A percentile compares a stretch with the other conserved stretches of the same genome.
Conservation (phyloP, 2,113 vertebrate species). For the Hylia prasina region DNA sequence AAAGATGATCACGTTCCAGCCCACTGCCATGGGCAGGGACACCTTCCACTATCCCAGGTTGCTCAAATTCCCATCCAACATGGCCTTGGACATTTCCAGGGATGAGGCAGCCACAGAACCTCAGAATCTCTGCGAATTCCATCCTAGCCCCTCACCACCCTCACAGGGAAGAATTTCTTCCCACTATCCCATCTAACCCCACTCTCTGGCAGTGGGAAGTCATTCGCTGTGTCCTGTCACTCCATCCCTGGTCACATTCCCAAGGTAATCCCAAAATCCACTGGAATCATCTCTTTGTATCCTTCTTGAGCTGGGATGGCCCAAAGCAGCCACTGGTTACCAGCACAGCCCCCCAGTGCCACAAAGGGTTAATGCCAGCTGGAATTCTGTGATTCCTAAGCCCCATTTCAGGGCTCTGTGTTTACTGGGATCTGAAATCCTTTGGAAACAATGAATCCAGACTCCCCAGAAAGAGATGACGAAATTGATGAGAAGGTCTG, state of each 20-base stretch:
- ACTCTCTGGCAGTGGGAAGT: background rate
- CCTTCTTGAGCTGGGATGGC: background rate
- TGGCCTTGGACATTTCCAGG: background rate
- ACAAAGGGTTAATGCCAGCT: background rate
- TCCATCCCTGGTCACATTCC: background rate
- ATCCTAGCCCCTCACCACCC: rapidly evolving
- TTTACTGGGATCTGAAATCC: background rate
- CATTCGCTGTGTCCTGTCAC: background rate
- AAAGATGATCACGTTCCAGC: background rate
- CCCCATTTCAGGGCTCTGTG: background rate
- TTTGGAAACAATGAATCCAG: background rate
- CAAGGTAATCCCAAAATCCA: background rate
- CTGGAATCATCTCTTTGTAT: background rate
- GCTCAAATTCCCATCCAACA: background rate
- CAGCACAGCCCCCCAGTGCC: background rate
- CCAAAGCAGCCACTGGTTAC: background rate
- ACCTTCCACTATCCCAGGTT: rapidly evolving
- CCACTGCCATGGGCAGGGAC: background rate
- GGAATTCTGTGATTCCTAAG: background rate
- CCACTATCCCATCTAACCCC: background rate
- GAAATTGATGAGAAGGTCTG: background rate
- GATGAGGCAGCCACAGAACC: background rate
- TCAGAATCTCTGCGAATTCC: background rate
- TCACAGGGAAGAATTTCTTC: background rate
- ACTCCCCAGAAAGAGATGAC: background rate